These are phyloP conservation scores for Ibidorhyncha struthersii DNA, from an alignment of 2,113 vertebrate genomes.

Conservation along the genomic window DNA sequence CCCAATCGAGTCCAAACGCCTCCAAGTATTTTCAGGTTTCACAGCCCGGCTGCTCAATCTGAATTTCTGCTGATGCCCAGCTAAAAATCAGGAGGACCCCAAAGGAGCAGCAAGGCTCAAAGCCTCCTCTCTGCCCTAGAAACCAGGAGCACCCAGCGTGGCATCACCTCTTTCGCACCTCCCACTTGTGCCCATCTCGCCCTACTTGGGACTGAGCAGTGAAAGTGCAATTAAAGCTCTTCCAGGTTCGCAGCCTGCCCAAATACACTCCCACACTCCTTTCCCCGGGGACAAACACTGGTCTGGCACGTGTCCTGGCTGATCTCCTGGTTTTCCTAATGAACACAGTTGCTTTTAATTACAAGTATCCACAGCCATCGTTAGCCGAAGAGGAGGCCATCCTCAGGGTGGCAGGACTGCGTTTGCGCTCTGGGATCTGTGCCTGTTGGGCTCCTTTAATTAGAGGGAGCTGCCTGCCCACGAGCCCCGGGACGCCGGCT, in stretches of 20 bases:
- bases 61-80: background rate
- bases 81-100: background rate
- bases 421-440: background rate
- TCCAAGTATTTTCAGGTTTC: background rate
- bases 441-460: background rate
- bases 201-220: background rate
- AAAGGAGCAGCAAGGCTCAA: background rate
- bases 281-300: background rate
- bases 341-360: slow-evolving; percentile 5
- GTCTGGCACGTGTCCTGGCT: background rate
- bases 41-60: background rate
- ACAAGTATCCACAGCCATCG: background rate
- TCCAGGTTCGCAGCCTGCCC: background rate
- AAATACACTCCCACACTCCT: background rate
- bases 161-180: background rate
- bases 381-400: background rate
- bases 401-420: background rate
- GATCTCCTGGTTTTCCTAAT: background rate
- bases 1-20: background rate
- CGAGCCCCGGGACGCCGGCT: background rate
- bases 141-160: background rate
- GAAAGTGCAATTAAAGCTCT: background rate
- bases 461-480: background rate
- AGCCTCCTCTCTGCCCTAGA: background rate
- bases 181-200: background rate